These are phyloP conservation scores for Sycon ciliatum DNA, from an alignment of 37 sponge, comb jelly and placozoan genomes.

Conservation along the genomic window DNA sequence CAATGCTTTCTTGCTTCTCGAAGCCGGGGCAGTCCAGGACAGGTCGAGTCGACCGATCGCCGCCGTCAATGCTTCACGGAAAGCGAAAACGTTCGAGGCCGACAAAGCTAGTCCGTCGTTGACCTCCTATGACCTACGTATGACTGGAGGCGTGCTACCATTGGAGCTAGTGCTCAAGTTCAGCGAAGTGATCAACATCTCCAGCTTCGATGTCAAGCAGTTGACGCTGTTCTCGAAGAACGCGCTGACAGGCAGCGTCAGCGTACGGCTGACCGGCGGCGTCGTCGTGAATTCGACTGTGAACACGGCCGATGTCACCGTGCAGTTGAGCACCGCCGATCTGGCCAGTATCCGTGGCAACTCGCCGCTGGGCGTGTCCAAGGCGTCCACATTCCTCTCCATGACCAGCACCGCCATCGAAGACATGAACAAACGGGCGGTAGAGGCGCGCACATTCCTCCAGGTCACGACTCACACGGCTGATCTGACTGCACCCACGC, in stretches of 20 bases:
- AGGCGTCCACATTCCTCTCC: slow-evolving; percentile 35
- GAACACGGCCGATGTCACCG: too few relatives aligned
- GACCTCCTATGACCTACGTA: slow-evolving; percentile 42
- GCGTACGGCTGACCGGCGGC: too few relatives aligned
- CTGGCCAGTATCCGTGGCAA: too few relatives aligned
- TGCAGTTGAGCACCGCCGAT: too few relatives aligned
- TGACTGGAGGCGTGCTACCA: slow-evolving; percentile 26
- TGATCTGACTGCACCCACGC: neutral
- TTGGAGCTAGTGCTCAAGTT: slow-evolving; percentile 58
- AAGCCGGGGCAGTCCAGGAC: neutral
- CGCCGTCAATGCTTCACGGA: too few relatives aligned
- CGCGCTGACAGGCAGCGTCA: too few relatives aligned
- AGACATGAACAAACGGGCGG: neutral
- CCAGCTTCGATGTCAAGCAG: neutral
- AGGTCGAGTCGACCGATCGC: too few relatives aligned
- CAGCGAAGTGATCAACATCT: slow-evolving; percentile 57
- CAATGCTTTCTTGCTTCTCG: neutral
- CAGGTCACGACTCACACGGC: neutral
- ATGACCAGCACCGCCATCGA: neutral
- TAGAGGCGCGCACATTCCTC: neutral
- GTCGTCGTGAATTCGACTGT: too few relatives aligned
- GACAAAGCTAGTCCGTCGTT: slow-evolving; percentile 45
- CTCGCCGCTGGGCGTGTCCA: slow-evolving; percentile 40
- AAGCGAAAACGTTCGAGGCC: slow-evolving; percentile 19
- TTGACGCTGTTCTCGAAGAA: slow-evolving; percentile 54